Conservation (phyloP, 2,888 invertebrate species). For the Orchesellides sinensis region DNA sequence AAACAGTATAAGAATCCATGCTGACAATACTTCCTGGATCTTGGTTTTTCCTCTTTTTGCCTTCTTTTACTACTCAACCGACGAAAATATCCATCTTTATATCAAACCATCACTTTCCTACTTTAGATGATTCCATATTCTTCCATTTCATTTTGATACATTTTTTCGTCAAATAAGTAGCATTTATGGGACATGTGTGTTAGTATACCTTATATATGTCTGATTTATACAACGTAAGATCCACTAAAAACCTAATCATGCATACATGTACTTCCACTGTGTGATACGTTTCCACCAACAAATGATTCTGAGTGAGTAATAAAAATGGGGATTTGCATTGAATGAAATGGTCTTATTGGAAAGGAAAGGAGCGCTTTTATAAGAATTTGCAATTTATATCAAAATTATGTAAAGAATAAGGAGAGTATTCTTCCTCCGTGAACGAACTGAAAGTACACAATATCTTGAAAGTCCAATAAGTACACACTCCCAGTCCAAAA, state of each 20-base stretch:
- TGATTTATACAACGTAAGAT: background rate
- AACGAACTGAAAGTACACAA: background rate
- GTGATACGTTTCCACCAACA: background rate
- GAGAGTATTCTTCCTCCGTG: too few relatives aligned
- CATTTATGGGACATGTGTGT: too few relatives aligned
- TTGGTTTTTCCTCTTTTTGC: background rate
- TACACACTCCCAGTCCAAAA: background rate
- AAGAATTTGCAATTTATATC: conserved; percentile 52
- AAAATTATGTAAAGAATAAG: conserved; percentile 42
- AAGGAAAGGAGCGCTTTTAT: conserved; percentile 22
- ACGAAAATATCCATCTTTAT: conserved; percentile 12
- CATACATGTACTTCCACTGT: background rate
- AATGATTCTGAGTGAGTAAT: conserved; percentile 15
- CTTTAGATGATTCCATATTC: conserved; percentile 42
- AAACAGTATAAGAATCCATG: background rate
- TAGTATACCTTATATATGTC: too few relatives aligned
- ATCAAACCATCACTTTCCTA: conserved; percentile 50
- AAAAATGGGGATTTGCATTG: conserved; percentile 47
- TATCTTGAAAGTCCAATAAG: background rate
- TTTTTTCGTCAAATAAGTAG: too few relatives aligned
- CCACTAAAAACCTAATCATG: background rate
- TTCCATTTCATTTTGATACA: conserved; percentile 22
- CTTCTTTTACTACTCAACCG: background rate
- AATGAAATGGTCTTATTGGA: conserved; percentile 40
- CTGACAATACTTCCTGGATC: conserved; percentile 22